A percentile compares a stretch with the other conserved stretches of the same genome.
Conservation (phyloP, 1,140 invertebrate species). For the Apolygus lucorum region DNA sequence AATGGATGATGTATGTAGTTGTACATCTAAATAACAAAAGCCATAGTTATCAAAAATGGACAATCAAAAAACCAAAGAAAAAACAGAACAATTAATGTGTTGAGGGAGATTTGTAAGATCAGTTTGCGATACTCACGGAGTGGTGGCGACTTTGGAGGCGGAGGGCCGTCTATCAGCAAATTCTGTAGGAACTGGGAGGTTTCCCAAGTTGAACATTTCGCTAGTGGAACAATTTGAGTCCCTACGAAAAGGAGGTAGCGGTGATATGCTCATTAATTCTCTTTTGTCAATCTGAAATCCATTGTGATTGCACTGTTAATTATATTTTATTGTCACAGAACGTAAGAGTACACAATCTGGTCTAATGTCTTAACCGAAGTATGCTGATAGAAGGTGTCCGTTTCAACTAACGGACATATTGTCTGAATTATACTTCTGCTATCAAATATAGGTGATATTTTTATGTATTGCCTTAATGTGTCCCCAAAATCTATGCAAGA, state of each 20-base stretch:
- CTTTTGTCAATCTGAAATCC: conserved; percentile 18
- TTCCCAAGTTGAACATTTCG: conserved; percentile 27
- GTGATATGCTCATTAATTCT: conserved; percentile 44
- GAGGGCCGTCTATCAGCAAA: conserved; percentile 37
- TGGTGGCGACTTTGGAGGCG: conserved; percentile 11
- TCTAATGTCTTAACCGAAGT: too few species aligned
- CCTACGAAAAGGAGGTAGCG: conserved; percentile 54
- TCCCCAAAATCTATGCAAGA: too few species aligned
- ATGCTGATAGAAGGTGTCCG: too few species aligned
- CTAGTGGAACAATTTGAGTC: conserved; percentile 53
- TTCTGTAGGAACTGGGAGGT: conserved; percentile 39
- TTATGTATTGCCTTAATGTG: too few species aligned
- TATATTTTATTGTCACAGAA: too few species aligned
- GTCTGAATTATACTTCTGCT: too few species aligned
- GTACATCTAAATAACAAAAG: conserved; percentile 13
- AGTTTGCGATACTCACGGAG: conserved; percentile 6
- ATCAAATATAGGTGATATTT: too few species aligned
- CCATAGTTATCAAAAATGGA: conserved; percentile 9
- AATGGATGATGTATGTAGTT: conserved; percentile 21
- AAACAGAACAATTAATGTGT: background rate
- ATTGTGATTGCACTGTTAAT: too few species aligned
- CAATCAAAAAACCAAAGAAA: conserved; percentile 1
- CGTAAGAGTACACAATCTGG: too few species aligned
- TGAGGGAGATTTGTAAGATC: background rate
- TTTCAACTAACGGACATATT: too few species aligned